phyloP scores from a whole-genome alignment of 2,888 invertebrate genomes.

The Drosophila nigricruria region DNA sequence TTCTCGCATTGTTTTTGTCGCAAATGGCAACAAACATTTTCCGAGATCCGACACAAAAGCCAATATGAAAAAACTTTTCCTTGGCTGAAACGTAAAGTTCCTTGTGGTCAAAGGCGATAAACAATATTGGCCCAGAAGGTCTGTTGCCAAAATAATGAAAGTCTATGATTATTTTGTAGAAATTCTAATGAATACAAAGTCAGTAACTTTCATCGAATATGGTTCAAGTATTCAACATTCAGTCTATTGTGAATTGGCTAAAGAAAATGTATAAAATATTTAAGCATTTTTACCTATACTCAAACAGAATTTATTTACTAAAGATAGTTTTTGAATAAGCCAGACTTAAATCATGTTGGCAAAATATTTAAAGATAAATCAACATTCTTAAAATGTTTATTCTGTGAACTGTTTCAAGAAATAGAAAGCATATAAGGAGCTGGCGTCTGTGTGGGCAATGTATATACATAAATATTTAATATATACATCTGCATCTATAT shows the following conservation, averaged over 20 bases:
- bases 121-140: constrained; percentile 17
- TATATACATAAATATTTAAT: constrained; percentile 2
- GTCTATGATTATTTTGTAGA: not conserved
- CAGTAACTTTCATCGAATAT: not conserved
- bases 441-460: too few relatives aligned
- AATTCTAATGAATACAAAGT: not conserved
- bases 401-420: too few relatives aligned
- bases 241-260: too few relatives aligned
- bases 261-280: not conserved
- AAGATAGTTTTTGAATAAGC: not conserved
- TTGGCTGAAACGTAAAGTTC: constrained; percentile 10
- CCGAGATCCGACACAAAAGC: constrained; percentile 30
- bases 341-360: not conserved
- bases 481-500: not conserved
- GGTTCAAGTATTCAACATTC: not conserved
- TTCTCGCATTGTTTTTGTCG: constrained; percentile 17
- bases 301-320: not conserved
- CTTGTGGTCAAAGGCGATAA: constrained; percentile 26
- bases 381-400: not conserved
- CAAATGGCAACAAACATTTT: constrained; percentile 53
- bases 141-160: constrained; percentile 33
- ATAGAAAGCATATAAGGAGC: not conserved
- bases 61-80: constrained; percentile 54
- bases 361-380: not conserved
- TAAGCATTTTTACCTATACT: not conserved